phyloP scores from a whole-genome alignment of 2,797 vertebrate species.

The Thunnus albacares region DNA sequence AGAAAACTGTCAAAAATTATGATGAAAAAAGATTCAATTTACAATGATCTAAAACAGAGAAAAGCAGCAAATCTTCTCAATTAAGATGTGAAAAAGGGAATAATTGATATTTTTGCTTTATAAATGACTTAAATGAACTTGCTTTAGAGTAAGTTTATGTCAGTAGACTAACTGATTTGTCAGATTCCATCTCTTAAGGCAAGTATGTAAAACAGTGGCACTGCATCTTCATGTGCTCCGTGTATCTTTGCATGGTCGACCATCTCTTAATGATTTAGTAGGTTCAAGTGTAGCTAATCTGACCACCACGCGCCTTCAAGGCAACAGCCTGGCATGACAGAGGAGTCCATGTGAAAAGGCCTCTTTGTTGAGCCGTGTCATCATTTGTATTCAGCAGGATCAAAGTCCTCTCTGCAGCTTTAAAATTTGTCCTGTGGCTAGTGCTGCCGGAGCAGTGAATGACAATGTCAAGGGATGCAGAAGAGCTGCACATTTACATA shows the following conservation, averaged over 20 bases:
- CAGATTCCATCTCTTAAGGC: not conserved
- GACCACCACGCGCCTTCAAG: conserved; percentile 55
- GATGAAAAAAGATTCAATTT: no score
- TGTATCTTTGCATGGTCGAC: conserved; percentile 13
- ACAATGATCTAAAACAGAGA: no score
- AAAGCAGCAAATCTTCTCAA: no score
- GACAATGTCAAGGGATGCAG: conserved; percentile 67
- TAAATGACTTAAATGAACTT: not conserved
- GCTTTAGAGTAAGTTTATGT: not conserved
- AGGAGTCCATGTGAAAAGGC: conserved; percentile 50
- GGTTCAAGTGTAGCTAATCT: conserved; percentile 55
- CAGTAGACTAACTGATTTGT: not conserved
- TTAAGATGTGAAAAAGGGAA: no score
- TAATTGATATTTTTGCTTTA: not conserved
- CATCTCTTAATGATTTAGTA: conserved; percentile 31
- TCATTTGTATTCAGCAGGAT: conserved; percentile 78
- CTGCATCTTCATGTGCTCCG: not conserved
- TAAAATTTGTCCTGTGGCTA: conserved; percentile 58
- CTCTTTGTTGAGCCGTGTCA: conserved; percentile 66
- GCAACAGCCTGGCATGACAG: conserved; percentile 33
- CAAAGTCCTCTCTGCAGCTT: conserved; percentile 63
- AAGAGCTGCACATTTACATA: conserved; percentile 71
- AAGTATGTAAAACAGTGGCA: not conserved
- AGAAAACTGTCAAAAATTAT: no score
- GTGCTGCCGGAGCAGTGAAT: conserved; percentile 51